These are phyloP conservation scores for Eubasilissa regina DNA, from an alignment of 1,140 invertebrate genomes.

Conservation along the genomic window DNA sequence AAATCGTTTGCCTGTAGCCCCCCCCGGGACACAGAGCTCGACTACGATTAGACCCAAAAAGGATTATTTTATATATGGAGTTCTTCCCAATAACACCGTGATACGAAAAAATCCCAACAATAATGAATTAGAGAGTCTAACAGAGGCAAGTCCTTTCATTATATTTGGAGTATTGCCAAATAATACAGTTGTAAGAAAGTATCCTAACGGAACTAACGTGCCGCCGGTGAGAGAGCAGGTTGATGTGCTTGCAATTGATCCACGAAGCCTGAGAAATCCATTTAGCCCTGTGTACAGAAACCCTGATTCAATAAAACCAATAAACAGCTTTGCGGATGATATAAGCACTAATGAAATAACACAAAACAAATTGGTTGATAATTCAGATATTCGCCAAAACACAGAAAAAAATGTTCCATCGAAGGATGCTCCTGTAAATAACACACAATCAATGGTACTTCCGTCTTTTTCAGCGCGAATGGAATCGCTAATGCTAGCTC, in stretches of 20 bases:
- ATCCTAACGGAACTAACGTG: slow-evolving; percentile 82
- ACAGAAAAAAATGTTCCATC: slow-evolving; percentile 61
- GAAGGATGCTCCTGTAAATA: slow-evolving; percentile 73
- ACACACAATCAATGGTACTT: slow-evolving; percentile 71
- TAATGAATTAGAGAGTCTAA: slow-evolving; percentile 76
- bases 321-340: slow-evolving; percentile 68
- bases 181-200: slow-evolving; percentile 81
- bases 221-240: slow-evolving; percentile 76
- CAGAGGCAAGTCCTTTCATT: slow-evolving; percentile 79
- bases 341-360: slow-evolving; percentile 72
- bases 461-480: slow-evolving; percentile 56
- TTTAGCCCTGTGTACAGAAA: slow-evolving; percentile 73
- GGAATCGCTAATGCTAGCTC: slow-evolving; percentile 62
- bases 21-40: slow-evolving; percentile 65
- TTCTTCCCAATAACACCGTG: slow-evolving; percentile 82
- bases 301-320: slow-evolving; percentile 72
- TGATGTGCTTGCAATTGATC: slow-evolving; percentile 73
- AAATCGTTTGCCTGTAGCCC: slow-evolving; percentile 63
- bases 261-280: slow-evolving; percentile 72
- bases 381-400: slow-evolving; percentile 42
- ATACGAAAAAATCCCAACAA: slow-evolving; percentile 80
- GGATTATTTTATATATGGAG: slow-evolving; percentile 81
- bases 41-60: slow-evolving; percentile 71
- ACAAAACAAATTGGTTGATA: slow-evolving; percentile 53
- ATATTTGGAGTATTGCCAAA: slow-evolving; percentile 82